Evolutionary conservation across 2,797 vertebrate species (phyloP), one percentile per base, ranked within the genome.

Genomic region (Calcarius lapponicus): DNA sequence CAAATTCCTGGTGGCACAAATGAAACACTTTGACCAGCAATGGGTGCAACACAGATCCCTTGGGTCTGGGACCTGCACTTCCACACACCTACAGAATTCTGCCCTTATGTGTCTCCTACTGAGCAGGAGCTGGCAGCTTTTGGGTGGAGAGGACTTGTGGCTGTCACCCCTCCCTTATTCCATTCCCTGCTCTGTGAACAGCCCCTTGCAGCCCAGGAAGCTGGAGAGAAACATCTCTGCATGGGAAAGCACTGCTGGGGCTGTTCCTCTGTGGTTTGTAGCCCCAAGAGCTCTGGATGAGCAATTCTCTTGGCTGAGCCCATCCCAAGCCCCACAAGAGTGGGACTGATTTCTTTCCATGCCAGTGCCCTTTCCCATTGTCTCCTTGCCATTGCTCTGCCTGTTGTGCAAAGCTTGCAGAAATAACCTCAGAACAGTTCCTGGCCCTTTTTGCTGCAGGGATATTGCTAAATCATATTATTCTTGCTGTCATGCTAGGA

Each of bases 381-480:
- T 88, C 61, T 90, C 66, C 57, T 64, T 75, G 36, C 79, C 60
- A 7, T 62, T 60, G 36, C 71, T 54, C 36, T 82, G 87, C 43
- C 48, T 36, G 48, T 82, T 85, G 67, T 48, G 64, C 72, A 95
- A 91, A 91, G 48, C 75, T 76, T 88, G 85, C 64, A 88, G 72
- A 94, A 91, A 82, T 51, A 87, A 91, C 60, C 69, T 89, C 87
- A 75, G 62, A 93, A 72, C 32, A 79, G 53, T 60, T 54, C 76
- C 60, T 66, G 43, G 43, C n/a, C n/a, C 38, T 54, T 54, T 82
- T 82, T 62, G 43, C 72, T 86, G 72, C 5, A 38, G 70, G 65
- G 83, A 18, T 75, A 72, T 95, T 93, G 73, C 88, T 95, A 95
- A 88, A 95, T 93, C 73, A 24, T 84, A 92, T 93, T 94, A 93